Evolutionary conservation across 2,888 invertebrate species (phyloP).

Genomic region (Tenthredo distinguenda): DNA sequence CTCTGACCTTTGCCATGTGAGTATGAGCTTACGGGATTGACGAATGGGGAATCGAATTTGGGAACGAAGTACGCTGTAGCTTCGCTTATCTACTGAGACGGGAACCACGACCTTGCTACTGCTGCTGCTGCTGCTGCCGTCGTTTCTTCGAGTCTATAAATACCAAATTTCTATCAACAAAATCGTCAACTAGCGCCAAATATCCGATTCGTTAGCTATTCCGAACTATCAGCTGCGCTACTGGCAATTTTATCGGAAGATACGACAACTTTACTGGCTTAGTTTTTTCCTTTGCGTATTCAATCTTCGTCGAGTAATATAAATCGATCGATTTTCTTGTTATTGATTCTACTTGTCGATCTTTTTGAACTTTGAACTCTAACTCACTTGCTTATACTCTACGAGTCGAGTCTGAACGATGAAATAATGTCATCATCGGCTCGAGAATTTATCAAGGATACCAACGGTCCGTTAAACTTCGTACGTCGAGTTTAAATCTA

Average conservation of each 20-base stretch:
- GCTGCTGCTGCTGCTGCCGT: background rate
- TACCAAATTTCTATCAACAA: conserved; percentile 39
- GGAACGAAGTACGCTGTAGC: background rate
- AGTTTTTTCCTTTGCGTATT: background rate
- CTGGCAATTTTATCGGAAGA: background rate
- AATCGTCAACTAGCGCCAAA: conserved; percentile 46
- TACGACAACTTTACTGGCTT: background rate
- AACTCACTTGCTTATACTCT: background rate
- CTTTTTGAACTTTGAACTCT: conserved; percentile 24
- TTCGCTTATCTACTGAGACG: background rate
- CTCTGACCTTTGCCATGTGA: conserved; percentile 55
- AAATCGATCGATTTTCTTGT: background rate
- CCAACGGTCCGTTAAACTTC: background rate
- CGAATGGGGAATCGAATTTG: background rate
- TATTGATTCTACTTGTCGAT: conserved; percentile 12
- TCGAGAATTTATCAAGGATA: background rate
- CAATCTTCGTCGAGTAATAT: background rate
- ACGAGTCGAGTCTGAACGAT: background rate
- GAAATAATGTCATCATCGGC: background rate
- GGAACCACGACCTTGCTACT: conserved; percentile 32
- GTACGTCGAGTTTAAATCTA: background rate
- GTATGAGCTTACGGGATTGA: conserved; percentile 15
- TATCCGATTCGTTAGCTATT: background rate
- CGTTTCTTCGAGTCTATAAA: background rate
- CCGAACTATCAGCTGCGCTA: background rate